Evolutionary conservation across 2,888 invertebrate genomes (phyloP).

Genomic region (Luperina nickerlii): DNA sequence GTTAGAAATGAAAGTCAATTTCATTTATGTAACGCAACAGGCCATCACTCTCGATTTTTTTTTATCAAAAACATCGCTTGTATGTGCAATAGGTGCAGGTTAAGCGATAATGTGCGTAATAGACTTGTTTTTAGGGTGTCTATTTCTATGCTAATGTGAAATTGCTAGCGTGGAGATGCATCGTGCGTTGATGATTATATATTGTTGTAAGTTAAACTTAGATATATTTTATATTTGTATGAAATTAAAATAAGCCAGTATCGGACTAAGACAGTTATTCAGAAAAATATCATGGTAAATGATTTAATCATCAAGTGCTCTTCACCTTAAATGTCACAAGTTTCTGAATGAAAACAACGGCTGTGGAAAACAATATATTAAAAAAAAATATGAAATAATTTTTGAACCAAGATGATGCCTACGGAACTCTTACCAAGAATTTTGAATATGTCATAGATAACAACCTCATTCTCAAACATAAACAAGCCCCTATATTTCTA

Average conservation of each 20-base stretch:
- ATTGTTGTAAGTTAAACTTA: background rate
- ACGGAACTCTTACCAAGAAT: background rate
- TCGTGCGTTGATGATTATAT: background rate
- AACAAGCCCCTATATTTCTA: background rate
- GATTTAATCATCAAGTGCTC: background rate
- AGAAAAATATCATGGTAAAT: background rate
- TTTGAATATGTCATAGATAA: background rate
- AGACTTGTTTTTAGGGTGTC: background rate
- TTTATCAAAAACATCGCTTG: slow-evolving; percentile 49
- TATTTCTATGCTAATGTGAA: background rate
- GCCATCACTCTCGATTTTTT: slow-evolving; percentile 69
- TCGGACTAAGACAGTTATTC: background rate
- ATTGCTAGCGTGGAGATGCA: background rate
- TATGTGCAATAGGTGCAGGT: slow-evolving; percentile 22
- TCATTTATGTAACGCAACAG: slow-evolving; percentile 70
- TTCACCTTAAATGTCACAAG: background rate
- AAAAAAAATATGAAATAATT: background rate
- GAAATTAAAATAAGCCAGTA: background rate
- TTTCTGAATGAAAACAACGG: background rate
- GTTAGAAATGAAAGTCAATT: slow-evolving; percentile 70
- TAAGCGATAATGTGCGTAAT: slow-evolving; percentile 11
- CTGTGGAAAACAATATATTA: background rate
- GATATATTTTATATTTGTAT: background rate
- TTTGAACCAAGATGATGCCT: background rate
- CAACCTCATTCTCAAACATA: background rate